phyloP scores from a whole-genome alignment of 2,113 vertebrate species.

The Callospermophilus lateralis region DNA sequence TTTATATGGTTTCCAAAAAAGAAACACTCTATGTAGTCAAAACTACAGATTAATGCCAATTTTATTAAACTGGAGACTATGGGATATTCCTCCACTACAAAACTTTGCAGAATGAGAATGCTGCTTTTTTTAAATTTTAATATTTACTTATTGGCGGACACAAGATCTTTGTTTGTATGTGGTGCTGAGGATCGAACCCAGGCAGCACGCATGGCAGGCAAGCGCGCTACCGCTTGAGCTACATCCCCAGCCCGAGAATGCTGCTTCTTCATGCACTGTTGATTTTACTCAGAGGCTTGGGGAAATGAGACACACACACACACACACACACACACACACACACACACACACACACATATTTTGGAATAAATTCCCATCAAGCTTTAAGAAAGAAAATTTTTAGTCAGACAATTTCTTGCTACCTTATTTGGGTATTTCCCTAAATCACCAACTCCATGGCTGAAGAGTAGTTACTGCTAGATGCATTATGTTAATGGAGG shows the following conservation, averaged over 20 bases:
- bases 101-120: background rate
- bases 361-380: conserved; percentile 29
- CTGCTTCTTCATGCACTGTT: background rate
- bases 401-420: background rate
- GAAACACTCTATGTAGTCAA: background rate
- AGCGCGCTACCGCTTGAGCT: no score
- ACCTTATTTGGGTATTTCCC: background rate
- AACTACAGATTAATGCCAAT: background rate
- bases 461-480: background rate
- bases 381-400: background rate
- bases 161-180: no score
- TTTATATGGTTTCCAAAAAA: background rate
- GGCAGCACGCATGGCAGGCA: no score
- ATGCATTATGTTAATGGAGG: background rate
- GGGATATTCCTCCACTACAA: background rate
- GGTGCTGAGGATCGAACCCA: no score
- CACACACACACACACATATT: background rate
- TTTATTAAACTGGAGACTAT: background rate
- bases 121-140: no score
- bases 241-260: no score
- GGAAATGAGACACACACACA: background rate
- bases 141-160: no score
- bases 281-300: background rate
- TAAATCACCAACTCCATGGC: background rate
- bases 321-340: background rate